Conservation (phyloP, 2,113 vertebrate species). For the Myotis yumanensis region DNA sequence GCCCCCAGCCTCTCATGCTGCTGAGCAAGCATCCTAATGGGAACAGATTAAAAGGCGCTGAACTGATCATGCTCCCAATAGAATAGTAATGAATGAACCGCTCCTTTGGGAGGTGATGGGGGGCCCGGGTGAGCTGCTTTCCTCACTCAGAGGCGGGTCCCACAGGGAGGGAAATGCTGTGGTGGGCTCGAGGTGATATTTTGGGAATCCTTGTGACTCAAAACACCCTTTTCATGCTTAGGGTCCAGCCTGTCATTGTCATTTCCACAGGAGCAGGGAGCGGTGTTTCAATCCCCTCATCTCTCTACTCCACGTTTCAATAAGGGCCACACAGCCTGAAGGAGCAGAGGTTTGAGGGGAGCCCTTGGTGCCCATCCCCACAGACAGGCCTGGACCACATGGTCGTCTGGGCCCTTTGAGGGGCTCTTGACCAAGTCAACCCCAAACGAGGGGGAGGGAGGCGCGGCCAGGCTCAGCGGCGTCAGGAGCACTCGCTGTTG, state of each 20-base stretch:
- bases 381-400: background rate
- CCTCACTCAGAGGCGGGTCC: background rate
- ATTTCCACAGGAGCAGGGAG: conserved; percentile 48
- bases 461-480: rapidly evolving
- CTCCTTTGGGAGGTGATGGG: background rate
- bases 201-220: background rate
- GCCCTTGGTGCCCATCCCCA: rapidly evolving
- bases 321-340: background rate
- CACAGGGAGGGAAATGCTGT: too few relatives aligned
- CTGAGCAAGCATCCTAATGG: conserved; percentile 50
- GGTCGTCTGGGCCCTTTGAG: rapidly evolving
- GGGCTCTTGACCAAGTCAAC: background rate
- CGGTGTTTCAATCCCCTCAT: conserved; percentile 26
- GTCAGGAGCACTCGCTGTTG: rapidly evolving
- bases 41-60: conserved; percentile 57
- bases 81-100: conserved; percentile 11
- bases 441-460: background rate
- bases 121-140: background rate
- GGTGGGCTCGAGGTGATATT: background rate
- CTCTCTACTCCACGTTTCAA: background rate
- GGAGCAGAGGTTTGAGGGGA: background rate
- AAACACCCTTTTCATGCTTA: background rate
- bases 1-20: background rate
- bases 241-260: background rate
- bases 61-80: conserved; percentile 47